Evolutionary conservation across 2,113 vertebrate species (phyloP), one percentile per base, ranked within the genome.

Genomic region (Erinaceus europaeus): DNA sequence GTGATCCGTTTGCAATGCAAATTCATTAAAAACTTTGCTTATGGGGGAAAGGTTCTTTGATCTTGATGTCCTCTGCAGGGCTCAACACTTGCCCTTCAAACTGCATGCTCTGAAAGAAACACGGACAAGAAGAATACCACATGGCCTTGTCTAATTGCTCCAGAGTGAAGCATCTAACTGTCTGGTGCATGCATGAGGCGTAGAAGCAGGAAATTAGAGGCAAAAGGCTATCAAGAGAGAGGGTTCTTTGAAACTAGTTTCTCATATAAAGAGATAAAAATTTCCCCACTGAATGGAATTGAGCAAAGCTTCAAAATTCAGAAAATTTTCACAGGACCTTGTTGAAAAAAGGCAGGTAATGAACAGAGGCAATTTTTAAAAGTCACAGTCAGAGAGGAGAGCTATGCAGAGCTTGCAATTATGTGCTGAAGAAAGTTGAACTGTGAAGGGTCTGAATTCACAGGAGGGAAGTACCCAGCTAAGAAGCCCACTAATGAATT

Each of bases 401-500:
- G n/a, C 21, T 4, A 90, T 81, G 71, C 46, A 91, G 83, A 90
- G 34, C 83, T 95, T 90, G 76, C 84, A 95, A 92, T 88, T 89
- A 89, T 46, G 57, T 25, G 79, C 53, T 78, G 23, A 83, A 94
- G 93, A 96, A 91, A 74, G 75, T 46, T 82, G 46, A 95, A 93
- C 77, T 74, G 52, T 81, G 59, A 80, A 83, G 72, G 65, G 27
- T 61, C 91, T 90, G 85, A 86, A 90, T 94, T 92, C 76, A 77
- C 69, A 93, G 92, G 87, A 93, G 91, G 81, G 94, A 95, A 89
- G 86, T 84, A 95, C 92, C 84, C 52, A 85, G 61, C 46, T 78
- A 90, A 93, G 50, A 53, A 91, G 48, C 20, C 44, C 2, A 11
- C n/a, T 90, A 88, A 95, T 83, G 93, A 97, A 96, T 96, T 62